These are phyloP conservation scores for Actenoides hombroni DNA, from an alignment of 2,113 vertebrate species.

Conservation along the genomic window DNA sequence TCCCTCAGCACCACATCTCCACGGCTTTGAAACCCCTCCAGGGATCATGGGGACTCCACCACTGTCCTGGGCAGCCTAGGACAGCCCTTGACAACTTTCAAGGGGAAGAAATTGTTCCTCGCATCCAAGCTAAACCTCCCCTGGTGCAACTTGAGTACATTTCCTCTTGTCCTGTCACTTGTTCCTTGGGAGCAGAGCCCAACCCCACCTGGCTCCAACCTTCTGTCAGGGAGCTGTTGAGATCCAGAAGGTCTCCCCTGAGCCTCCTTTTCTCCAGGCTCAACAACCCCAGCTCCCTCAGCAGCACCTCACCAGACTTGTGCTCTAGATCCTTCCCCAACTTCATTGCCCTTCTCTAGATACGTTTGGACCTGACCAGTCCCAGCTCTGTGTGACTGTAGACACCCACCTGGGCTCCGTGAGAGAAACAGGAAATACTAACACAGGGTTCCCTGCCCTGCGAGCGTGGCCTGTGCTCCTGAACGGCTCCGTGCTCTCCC, in stretches of 20 bases:
- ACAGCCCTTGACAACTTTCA: neutral
- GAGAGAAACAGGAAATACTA: neutral
- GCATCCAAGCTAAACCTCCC: neutral
- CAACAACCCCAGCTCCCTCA: neutral
- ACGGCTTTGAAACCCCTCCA: neutral
- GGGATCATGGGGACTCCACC: neutral
- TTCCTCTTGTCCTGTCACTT: neutral
- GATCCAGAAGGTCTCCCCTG: neutral
- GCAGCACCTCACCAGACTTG: neutral
- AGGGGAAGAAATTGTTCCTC: neutral
- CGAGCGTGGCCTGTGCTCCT: neutral
- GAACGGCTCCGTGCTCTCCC: neutral
- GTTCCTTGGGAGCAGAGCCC: neutral
- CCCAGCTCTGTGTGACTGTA: neutral
- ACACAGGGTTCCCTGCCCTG: neutral
- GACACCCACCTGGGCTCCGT: neutral
- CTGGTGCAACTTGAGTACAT: neutral
- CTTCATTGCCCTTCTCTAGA: neutral
- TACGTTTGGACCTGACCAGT: neutral
- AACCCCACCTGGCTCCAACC: neutral
- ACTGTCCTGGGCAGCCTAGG: neutral
- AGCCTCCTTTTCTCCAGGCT: neutral
- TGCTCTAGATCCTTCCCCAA: neutral
- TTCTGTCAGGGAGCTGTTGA: neutral
- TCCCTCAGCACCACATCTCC: neutral